These are phyloP conservation scores for Drosophila lutescens DNA, from an alignment of 2,888 invertebrate genomes.

Conservation along the genomic window DNA sequence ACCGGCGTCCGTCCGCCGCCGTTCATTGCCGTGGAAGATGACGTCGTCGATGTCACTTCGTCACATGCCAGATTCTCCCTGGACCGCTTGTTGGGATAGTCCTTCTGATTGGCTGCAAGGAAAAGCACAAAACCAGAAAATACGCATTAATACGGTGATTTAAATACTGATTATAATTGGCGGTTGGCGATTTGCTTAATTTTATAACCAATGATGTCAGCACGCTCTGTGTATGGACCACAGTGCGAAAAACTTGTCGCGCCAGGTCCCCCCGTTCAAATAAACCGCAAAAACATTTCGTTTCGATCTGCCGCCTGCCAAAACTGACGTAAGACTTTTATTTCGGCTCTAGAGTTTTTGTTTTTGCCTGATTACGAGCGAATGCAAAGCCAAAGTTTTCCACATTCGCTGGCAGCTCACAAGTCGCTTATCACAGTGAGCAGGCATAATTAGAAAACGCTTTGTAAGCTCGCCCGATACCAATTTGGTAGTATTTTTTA, in stretches of 20 bases:
- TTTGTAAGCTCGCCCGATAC: slow-evolving; percentile 14
- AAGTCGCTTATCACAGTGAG: slow-evolving; percentile 38
- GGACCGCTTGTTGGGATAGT: slow-evolving; percentile 88
- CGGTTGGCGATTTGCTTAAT: slow-evolving; percentile 33
- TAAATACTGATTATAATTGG: slow-evolving; percentile 32
- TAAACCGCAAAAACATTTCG: slow-evolving; percentile 62
- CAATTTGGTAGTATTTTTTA: slow-evolving; percentile 11
- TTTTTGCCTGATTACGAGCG: slow-evolving; percentile 59
- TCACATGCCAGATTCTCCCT: slow-evolving; percentile 88
- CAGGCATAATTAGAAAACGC: slow-evolving; percentile 31
- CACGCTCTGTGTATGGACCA: slow-evolving; percentile 11
- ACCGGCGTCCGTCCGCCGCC: slow-evolving; percentile 84
- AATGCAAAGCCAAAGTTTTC: slow-evolving; percentile 37
- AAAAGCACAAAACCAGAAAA: slow-evolving; percentile 46
- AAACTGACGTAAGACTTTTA: slow-evolving; percentile 77
- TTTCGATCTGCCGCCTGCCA: slow-evolving; percentile 63
- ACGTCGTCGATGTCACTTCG: slow-evolving; percentile 85
- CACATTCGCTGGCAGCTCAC: slow-evolving; percentile 20
- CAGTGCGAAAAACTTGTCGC: slow-evolving; percentile 68
- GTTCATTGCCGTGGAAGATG: slow-evolving; percentile 77
- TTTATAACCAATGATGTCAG: slow-evolving; percentile 67
- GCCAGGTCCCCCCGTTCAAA: slow-evolving; percentile 58
- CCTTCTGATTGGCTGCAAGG: slow-evolving; percentile 88
- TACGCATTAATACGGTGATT: slow-evolving; percentile 21
- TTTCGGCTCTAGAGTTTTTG: slow-evolving; percentile 58